Evolutionary conservation across 2,113 vertebrate genomes (phyloP).

Genomic region (Dasyornis broadbenti): DNA sequence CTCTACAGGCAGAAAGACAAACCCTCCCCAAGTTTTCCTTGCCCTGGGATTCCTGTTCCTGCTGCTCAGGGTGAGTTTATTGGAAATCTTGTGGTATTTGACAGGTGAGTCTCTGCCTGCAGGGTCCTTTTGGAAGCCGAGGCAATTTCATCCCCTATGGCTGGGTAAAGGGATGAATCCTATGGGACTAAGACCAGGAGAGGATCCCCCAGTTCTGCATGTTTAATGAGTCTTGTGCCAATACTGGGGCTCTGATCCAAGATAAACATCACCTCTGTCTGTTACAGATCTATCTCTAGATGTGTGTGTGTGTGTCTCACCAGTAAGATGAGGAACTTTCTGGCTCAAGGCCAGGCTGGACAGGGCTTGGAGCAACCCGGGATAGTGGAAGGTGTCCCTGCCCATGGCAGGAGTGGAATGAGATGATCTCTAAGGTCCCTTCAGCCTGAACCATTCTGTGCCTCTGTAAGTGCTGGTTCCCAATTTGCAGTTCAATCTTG

Average conservation of each 20-base stretch:
- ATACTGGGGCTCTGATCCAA: not conserved
- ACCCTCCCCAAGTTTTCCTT: not conserved
- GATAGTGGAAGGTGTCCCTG: not conserved
- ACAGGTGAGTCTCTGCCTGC: not conserved
- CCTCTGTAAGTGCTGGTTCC: fast-evolving
- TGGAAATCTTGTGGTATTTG: fast-evolving
- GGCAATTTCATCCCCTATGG: not conserved
- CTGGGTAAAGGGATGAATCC: not conserved
- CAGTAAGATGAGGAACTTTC: not conserved
- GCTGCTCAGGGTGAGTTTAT: not conserved
- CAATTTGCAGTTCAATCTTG: not conserved
- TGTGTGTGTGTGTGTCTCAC: not conserved
- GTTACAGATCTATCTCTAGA: fast-evolving
- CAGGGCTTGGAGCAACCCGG: not conserved
- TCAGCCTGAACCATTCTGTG: not conserved
- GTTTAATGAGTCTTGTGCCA: fast-evolving
- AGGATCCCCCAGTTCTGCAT: fast-evolving
- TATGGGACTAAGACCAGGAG: not conserved
- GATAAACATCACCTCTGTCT: fast-evolving
- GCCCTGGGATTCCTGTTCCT: not conserved
- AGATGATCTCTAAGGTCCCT: not conserved
- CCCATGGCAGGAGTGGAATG: not conserved
- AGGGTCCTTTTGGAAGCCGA: not conserved
- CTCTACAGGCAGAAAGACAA: not conserved
- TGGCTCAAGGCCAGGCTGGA: not conserved